Conservation (phyloP, 2,797 vertebrate genomes). For the Neosalanx taihuensis region DNA sequence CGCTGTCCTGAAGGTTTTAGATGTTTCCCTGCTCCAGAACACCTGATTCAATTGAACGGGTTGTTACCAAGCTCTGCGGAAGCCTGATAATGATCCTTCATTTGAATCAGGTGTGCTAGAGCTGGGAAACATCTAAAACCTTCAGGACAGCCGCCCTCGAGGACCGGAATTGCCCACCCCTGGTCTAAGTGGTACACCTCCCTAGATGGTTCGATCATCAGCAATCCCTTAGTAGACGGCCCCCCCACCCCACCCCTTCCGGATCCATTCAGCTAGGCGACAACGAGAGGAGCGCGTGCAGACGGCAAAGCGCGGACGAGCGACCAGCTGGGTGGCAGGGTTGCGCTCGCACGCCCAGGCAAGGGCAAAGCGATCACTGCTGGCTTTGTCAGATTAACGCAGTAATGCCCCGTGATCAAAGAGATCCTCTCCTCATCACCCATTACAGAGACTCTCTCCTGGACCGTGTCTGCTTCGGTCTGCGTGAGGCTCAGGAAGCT, state of each 20-base stretch:
- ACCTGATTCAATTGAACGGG: too few relatives aligned
- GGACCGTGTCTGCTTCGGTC: background rate
- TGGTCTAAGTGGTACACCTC: background rate
- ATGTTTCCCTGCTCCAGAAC: too few relatives aligned
- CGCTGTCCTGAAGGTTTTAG: too few relatives aligned
- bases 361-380: constrained; percentile 36
- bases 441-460: background rate
- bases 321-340: constrained; percentile 1
- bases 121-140: too few relatives aligned
- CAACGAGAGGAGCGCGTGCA: too few relatives aligned
- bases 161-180: too few relatives aligned
- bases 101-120: too few relatives aligned
- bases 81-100: too few relatives aligned
- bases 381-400: constrained; percentile 33
- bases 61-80: too few relatives aligned
- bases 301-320: too few relatives aligned
- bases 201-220: background rate
- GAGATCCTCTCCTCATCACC: constrained; percentile 17
- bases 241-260: background rate
- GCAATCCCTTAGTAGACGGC: too few relatives aligned
- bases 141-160: too few relatives aligned
- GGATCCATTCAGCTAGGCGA: background rate
- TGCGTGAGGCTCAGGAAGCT: background rate
- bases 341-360: constrained; percentile 2
- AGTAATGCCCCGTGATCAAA: constrained; percentile 29